Percentiles rank a stretch among this genome's conserved stretches.
phyloP scores from a whole-genome alignment of 2,113 vertebrate genomes.

The Cebidichthys violaceus region DNA sequence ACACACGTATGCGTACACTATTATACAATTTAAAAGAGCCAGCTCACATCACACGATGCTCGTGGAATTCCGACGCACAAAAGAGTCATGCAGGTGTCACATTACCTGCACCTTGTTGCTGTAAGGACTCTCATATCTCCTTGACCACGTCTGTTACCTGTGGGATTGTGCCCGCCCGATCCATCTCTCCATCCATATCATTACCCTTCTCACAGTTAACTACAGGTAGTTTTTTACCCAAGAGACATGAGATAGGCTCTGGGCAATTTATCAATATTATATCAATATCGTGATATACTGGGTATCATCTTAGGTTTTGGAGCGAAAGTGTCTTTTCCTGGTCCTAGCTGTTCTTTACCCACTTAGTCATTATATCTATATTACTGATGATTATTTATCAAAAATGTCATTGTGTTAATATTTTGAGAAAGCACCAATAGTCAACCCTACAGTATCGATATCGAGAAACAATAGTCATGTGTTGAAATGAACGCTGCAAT shows the following conservation, averaged over 20 bases:
- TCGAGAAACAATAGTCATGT: not conserved
- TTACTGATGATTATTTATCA: not conserved
- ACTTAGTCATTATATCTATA: not conserved
- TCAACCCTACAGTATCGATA: not conserved
- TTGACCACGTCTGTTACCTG: constrained; percentile 12
- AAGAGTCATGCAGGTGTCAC: not conserved
- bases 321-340: not conserved
- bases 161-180: not conserved
- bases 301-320: no score
- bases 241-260: no score
- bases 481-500: not conserved
- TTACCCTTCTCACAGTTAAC: not conserved
- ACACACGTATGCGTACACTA: constrained; percentile 12
- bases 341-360: not conserved
- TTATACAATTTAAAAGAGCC: constrained; percentile 13
- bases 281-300: not conserved
- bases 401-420: no score
- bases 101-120: constrained; percentile 25
- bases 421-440: not conserved
- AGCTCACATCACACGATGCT: not conserved
- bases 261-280: not conserved
- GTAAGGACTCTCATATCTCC: constrained; percentile 1
- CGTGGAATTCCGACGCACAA: not conserved
- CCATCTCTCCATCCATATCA: not conserved
- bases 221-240: not conserved